A percentile compares a stretch with the other conserved stretches of the same genome.
These are phyloP conservation scores for Rhinichthys klamathensis DNA, from an alignment of 2,113 vertebrate genomes.

Conservation along the genomic window DNA sequence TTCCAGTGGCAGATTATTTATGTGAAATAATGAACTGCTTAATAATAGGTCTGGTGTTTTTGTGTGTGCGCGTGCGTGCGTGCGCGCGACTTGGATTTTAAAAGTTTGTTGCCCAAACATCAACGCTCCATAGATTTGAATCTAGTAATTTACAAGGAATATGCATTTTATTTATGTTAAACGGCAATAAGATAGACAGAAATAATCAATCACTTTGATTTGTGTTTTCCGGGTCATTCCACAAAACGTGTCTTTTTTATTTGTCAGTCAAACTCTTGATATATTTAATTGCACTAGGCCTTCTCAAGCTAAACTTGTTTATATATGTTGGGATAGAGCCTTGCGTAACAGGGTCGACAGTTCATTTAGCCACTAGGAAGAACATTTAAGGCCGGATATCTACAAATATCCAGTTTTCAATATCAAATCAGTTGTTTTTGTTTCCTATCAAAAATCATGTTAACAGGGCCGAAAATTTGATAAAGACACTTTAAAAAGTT, in stretches of 20 bases:
- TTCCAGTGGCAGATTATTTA: background rate
- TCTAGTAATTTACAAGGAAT: background rate
- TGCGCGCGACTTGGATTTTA: background rate
- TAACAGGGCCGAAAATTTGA: background rate
- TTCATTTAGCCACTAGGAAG: background rate
- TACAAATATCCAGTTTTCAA: background rate
- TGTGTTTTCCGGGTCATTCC: background rate
- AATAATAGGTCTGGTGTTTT: background rate
- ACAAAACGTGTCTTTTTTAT: background rate
- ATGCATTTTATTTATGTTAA: background rate
- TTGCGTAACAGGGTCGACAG: background rate
- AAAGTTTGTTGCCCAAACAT: background rate
- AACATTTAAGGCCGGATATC: background rate
- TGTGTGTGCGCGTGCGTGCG: too few relatives aligned
- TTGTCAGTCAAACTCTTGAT: background rate
- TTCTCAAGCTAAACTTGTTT: background rate
- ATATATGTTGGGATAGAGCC: background rate
- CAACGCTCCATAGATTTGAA: background rate
- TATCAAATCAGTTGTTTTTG: background rate
- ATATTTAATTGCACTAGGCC: background rate
- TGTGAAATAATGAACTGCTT: background rate
- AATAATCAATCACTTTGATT: background rate
- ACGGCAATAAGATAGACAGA: background rate
- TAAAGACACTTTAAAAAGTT: background rate
- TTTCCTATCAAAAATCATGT: background rate